Percentiles rank a stretch among this genome's conserved stretches.
Evolutionary conservation across 2,797 vertebrate genomes (phyloP).

Genomic region (Anisognathus igniventris): DNA sequence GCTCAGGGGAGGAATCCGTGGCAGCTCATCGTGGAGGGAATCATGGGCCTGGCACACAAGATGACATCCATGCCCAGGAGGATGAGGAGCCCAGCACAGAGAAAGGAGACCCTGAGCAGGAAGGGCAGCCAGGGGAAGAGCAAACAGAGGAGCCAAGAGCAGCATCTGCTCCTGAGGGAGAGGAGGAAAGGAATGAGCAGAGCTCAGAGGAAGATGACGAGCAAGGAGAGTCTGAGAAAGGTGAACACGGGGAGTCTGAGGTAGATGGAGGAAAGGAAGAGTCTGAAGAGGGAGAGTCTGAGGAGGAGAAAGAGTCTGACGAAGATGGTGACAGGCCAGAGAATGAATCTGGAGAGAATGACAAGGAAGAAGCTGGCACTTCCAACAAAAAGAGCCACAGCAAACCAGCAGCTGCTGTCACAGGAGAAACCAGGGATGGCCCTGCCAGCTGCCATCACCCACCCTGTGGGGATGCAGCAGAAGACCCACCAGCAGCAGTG

Average conservation of each 20-base stretch:
- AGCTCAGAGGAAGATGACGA: slow-evolving; percentile 46
- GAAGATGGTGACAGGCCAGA: not conserved
- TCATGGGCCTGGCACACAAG: not conserved
- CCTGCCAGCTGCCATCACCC: not conserved
- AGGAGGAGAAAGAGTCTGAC: not conserved
- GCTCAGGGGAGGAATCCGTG: not conserved
- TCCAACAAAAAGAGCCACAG: not conserved
- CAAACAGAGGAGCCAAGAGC: not conserved
- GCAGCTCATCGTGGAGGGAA: not conserved
- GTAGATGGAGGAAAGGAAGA: not conserved
- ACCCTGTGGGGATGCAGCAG: not conserved
- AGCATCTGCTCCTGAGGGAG: not conserved
- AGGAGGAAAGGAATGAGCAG: not conserved
- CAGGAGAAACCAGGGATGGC: not conserved
- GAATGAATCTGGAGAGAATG: not conserved
- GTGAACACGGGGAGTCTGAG: not conserved
- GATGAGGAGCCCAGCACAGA: not conserved
- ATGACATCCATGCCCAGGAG: rapidly evolving
- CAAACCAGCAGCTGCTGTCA: not conserved
- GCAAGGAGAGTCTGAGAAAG: slow-evolving; percentile 64
- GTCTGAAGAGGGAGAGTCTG: not conserved
- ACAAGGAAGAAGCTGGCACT: rapidly evolving
- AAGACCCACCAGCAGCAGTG: not conserved
- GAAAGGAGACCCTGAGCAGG: not conserved
- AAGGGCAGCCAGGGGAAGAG: not conserved